phyloP scores from a whole-genome alignment of 2,888 invertebrate species.

The Pseudococcus jackbeardsleyi region DNA sequence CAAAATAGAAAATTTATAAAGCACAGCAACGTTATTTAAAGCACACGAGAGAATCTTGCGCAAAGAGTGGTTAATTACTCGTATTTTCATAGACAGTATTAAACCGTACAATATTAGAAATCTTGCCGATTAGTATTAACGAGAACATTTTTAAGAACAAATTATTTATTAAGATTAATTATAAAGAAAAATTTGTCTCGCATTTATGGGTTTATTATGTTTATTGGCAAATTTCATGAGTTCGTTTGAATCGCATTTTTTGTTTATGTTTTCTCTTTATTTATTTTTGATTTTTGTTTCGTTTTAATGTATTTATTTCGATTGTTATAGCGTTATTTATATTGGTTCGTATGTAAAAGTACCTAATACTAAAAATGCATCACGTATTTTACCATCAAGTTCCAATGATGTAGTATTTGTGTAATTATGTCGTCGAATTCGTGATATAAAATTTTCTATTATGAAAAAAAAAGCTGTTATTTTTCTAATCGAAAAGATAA shows the following conservation, averaged over 20 bases:
- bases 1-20: background rate
- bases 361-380: conserved; percentile 11
- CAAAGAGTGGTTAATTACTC: background rate
- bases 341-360: background rate
- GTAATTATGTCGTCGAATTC: conserved; percentile 39
- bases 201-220: conserved; percentile 6
- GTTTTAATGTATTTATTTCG: background rate
- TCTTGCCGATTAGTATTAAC: conserved; percentile 29
- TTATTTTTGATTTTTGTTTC: background rate
- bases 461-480: background rate
- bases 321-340: conserved; percentile 14
- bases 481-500: background rate
- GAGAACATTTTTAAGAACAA: conserved; percentile 24
- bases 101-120: conserved; percentile 20
- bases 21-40: background rate
- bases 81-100: background rate
- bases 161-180: conserved; percentile 26
- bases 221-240: conserved; percentile 1
- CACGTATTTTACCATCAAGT: conserved; percentile 9
- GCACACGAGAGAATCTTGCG: background rate
- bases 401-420: conserved; percentile 29
- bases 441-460: conserved; percentile 27
- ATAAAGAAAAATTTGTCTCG: conserved; percentile 13
- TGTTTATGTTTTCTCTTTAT: background rate
- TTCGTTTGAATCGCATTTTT: conserved; percentile 1